Conservation (phyloP, 2,797 vertebrate species). For the Crenichthys baileyi region DNA sequence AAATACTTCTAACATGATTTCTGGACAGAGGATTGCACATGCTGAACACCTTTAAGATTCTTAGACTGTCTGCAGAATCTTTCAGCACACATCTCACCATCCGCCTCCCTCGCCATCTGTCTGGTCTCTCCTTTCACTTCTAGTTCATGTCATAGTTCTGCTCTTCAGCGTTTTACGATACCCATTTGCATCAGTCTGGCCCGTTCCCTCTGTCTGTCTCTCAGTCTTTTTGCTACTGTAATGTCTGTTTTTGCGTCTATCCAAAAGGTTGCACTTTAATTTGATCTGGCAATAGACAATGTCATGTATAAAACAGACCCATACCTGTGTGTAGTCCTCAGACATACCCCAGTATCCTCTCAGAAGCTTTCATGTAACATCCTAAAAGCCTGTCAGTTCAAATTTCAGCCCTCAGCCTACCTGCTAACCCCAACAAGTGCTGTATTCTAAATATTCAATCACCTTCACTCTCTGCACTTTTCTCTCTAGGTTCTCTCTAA, state of each 20-base stretch:
- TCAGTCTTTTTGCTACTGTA: constrained; percentile 29
- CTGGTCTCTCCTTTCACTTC: constrained; percentile 54
- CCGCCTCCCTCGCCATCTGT: constrained; percentile 58
- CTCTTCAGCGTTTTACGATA: constrained; percentile 44
- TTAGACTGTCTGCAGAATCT: constrained; percentile 41
- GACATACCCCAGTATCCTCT: constrained; percentile 30
- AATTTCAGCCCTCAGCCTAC: constrained; percentile 27
- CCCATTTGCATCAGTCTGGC: constrained; percentile 52
- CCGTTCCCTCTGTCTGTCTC: constrained; percentile 32
- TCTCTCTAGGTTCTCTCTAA: constrained; percentile 17
- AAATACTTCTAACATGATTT: background rate
- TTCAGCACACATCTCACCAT: constrained; percentile 43
- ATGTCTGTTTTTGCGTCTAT: constrained; percentile 39
- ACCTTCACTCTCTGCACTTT: background rate
- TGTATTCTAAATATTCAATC: constrained; percentile 20
- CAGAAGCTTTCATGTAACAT: constrained; percentile 38
- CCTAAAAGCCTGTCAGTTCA: constrained; percentile 55
- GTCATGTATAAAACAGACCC: background rate
- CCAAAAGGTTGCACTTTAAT: constrained; percentile 39
- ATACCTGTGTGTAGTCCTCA: constrained; percentile 10
- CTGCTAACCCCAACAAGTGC: constrained; percentile 16
- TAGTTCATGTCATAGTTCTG: constrained; percentile 45
- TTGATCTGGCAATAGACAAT: constrained; percentile 57
- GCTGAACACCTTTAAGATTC: constrained; percentile 28
- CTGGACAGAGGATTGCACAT: constrained; percentile 11